Conservation (phyloP, 2,888 invertebrate species). For the Sarcophaga subvicina region DNA sequence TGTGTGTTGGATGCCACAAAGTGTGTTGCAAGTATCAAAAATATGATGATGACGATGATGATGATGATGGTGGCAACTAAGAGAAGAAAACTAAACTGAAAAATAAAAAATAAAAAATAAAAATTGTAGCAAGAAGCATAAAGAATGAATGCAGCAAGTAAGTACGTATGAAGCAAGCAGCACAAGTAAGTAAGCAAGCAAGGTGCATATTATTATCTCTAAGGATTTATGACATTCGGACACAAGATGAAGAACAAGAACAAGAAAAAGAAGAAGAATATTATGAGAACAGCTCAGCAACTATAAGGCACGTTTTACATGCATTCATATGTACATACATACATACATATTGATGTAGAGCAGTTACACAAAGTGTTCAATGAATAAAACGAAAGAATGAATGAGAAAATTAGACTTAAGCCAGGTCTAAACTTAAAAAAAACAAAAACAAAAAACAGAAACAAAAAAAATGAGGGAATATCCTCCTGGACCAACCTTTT, state of each 20-base stretch:
- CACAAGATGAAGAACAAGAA: conserved; percentile 62
- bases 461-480: conserved; percentile 34
- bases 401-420: conserved; percentile 66
- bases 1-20: conserved; percentile 47
- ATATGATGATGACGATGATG: neutral
- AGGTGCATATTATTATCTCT: conserved; percentile 80
- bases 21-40: conserved; percentile 23
- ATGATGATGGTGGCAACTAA: too few relatives aligned
- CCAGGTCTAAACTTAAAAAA: conserved; percentile 2
- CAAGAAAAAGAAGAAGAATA: neutral
- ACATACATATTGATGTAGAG: neutral
- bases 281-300: conserved; percentile 2
- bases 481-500: conserved; percentile 62
- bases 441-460: conserved; percentile 23
- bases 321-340: neutral
- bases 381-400: conserved; percentile 44
- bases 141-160: neutral
- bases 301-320: neutral
- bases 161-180: conserved; percentile 3
- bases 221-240: conserved; percentile 79
- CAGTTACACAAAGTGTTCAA: conserved; percentile 1
- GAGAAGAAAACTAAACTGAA: neutral
- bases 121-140: conserved; percentile 50
- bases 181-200: conserved; percentile 67
- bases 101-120: conserved; percentile 29